A percentile compares a stretch with the other conserved stretches of the same genome.
Conservation (phyloP, 1,140 invertebrate genomes). For the Drosophila yakuba region DNA sequence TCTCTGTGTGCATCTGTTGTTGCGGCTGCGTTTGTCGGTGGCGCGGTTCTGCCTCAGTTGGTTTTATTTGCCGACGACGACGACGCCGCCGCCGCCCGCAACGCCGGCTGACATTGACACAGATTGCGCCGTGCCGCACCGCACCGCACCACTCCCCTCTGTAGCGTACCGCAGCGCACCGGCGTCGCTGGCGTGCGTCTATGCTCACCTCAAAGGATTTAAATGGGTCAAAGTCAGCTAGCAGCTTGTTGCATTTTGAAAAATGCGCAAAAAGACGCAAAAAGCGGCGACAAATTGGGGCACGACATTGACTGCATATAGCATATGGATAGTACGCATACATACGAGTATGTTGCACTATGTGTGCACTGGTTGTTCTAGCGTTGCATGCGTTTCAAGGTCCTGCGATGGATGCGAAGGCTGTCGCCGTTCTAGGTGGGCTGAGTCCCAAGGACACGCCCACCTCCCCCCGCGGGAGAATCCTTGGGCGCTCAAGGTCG, state of each 20-base stretch:
- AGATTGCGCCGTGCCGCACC: constrained; percentile 58
- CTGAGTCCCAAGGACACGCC: constrained; percentile 38
- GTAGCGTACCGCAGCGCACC: background rate
- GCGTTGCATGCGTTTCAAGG: constrained; percentile 66
- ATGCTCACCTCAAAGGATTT: constrained; percentile 80
- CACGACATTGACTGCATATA: constrained; percentile 66
- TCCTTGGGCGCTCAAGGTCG: constrained; percentile 51
- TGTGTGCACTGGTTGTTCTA: constrained; percentile 31
- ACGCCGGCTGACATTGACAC: constrained; percentile 81
- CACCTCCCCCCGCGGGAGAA: background rate
- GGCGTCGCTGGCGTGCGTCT: constrained; percentile 46
- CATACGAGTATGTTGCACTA: background rate
- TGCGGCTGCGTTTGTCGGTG: constrained; percentile 32
- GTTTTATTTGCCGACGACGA: constrained; percentile 53
- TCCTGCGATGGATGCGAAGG: constrained; percentile 49
- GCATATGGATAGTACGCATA: background rate
- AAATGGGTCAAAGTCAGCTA: constrained; percentile 80
- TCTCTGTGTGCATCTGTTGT: constrained; percentile 17
- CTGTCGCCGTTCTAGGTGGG: constrained; percentile 18
- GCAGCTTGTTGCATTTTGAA: constrained; percentile 70
- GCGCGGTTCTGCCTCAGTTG: constrained; percentile 76
- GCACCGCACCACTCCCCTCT: background rate
- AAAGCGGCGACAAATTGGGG: constrained; percentile 73
- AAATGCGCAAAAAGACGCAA: constrained; percentile 65
- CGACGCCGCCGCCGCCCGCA: constrained; percentile 63